A percentile compares a stretch with the other conserved stretches of the same genome.
phyloP scores from a whole-genome alignment of 2,797 vertebrate species.

The Acipenser oxyrinchus region DNA sequence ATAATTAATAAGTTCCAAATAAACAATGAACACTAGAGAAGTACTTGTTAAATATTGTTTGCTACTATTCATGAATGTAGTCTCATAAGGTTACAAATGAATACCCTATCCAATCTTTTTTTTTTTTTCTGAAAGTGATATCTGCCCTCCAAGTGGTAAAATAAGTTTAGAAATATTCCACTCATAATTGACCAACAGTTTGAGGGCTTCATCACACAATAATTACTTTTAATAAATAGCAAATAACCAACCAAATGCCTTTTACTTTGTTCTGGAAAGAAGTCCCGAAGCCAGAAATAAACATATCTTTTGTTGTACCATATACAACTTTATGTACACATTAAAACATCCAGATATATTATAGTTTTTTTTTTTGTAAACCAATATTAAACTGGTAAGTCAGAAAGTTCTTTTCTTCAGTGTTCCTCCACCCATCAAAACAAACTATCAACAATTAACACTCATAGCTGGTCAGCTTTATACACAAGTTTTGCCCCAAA shows the following conservation, averaged over 20 bases:
- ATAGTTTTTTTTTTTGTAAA: background rate
- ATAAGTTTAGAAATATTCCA: background rate
- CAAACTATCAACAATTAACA: too few species aligned
- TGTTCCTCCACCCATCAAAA: too few species aligned
- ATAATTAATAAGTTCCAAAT: too few species aligned
- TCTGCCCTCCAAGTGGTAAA: background rate
- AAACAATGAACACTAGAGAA: too few species aligned
- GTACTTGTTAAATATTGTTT: too few species aligned
- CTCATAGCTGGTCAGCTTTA: background rate
- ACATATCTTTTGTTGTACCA: conserved; percentile 39
- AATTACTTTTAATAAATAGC: background rate
- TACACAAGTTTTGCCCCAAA: background rate
- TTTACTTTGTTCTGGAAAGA: conserved; percentile 38
- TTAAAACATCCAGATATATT: conserved; percentile 15
- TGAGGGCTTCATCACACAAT: background rate
- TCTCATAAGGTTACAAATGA: too few species aligned
- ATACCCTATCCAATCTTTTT: too few species aligned
- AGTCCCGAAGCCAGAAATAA: conserved; percentile 35
- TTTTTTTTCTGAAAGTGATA: background rate
- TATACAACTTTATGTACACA: conserved; percentile 64
- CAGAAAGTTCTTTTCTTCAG: too few species aligned
- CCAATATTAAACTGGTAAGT: background rate
- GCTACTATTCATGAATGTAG: too few species aligned
- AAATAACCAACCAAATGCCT: background rate
- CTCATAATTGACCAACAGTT: background rate